These are phyloP conservation scores for Hoplostethus atlanticus DNA, from an alignment of 2,797 vertebrate species.

Conservation along the genomic window DNA sequence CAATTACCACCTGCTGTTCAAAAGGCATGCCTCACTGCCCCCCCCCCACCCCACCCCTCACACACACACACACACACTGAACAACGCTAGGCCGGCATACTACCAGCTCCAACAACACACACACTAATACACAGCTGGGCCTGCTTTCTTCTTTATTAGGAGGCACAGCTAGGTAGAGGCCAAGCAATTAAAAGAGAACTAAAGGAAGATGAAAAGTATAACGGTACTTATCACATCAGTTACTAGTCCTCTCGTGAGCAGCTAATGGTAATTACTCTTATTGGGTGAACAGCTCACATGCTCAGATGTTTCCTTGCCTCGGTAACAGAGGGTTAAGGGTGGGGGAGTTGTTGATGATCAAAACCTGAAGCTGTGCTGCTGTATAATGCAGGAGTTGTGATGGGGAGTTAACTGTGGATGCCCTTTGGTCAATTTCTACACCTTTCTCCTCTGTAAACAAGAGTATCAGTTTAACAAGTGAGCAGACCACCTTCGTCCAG, in stretches of 20 bases:
- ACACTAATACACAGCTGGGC: conserved; percentile 89
- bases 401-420: background rate
- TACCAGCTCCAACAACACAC: conserved; percentile 90
- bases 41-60: conserved; percentile 58
- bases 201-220: conserved; percentile 86
- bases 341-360: conserved; percentile 53
- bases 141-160: conserved; percentile 83
- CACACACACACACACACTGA: conserved; percentile 78
- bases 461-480: too few relatives aligned
- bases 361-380: conserved; percentile 35
- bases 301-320: conserved; percentile 64
- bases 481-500: too few relatives aligned
- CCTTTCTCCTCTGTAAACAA: too few relatives aligned
- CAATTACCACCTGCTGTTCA: conserved; percentile 99
- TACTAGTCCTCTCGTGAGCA: conserved; percentile 75
- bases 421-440: background rate
- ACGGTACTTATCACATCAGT: conserved; percentile 90
- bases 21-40: conserved; percentile 94
- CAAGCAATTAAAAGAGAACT: conserved; percentile 90
- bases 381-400: conserved; percentile 30
- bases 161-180: conserved; percentile 86
- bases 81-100: conserved; percentile 89
- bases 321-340: conserved; percentile 51
- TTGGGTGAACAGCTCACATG: conserved; percentile 77
- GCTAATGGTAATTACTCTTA: conserved; percentile 87